These are phyloP conservation scores for Orthosia gracilis DNA, from an alignment of 2,888 invertebrate genomes.

Conservation along the genomic window DNA sequence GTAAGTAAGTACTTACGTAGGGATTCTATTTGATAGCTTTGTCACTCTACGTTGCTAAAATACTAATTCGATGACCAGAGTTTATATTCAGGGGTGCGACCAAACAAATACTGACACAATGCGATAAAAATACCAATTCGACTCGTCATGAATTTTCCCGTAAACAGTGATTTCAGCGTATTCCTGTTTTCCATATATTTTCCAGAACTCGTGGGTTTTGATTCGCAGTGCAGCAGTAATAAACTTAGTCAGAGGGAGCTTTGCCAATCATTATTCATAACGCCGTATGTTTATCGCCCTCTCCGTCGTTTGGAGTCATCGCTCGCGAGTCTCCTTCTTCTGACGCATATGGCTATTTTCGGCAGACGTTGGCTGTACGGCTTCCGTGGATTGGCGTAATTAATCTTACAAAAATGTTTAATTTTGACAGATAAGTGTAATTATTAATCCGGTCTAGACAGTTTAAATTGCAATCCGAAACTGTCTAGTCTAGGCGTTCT, in stretches of 20 bases:
- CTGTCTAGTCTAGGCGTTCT: conserved; percentile 27
- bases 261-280: conserved; percentile 87
- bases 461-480: conserved; percentile 40
- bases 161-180: conserved; percentile 70
- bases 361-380: conserved; percentile 69
- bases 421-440: conserved; percentile 65
- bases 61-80: conserved; percentile 19
- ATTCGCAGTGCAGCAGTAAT: conserved; percentile 66
- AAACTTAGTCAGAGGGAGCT: conserved; percentile 78
- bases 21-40: background rate
- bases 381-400: conserved; percentile 71
- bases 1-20: background rate
- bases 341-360: conserved; percentile 87
- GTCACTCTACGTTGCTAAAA: conserved; percentile 19
- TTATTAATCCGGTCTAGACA: conserved; percentile 64
- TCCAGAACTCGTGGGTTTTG: conserved; percentile 72
- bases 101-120: conserved; percentile 44
- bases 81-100: conserved; percentile 29
- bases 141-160: conserved; percentile 57
- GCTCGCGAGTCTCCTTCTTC: conserved; percentile 75
- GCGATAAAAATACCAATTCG: conserved; percentile 48
- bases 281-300: conserved; percentile 80
- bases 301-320: conserved; percentile 81
- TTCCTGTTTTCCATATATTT: conserved; percentile 63
- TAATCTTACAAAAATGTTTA: conserved; percentile 65